Base-by-base conservation (phyloP, 64 coral and sea anemone species). In the Montipora efflorescens region DNA sequence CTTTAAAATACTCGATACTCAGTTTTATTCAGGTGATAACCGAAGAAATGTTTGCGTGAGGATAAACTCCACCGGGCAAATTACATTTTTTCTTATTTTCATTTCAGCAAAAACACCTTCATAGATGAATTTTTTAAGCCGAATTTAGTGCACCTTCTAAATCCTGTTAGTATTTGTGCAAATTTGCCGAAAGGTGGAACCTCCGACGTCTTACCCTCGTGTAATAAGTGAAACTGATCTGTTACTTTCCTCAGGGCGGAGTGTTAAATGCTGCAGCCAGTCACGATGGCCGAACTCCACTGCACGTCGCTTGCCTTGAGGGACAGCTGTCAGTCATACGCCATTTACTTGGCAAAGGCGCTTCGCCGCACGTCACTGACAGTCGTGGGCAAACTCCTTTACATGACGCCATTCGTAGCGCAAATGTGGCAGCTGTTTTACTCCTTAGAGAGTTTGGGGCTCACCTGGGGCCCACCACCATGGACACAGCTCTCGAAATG, bases 211-310 rank as follows among this genome's bases (percentile, higher is more conserved):
- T 36, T 36, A 36, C 36, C 36, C 0, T 36, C 36, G 36, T 36
- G 36, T 36, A 36, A 36, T 36, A 36, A 36, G 36, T 36, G 4
- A 78, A 5, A 5, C 46, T n/a, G 8, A 6, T 2, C 47, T 78
- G 8, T 77, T 21, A 48, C 0, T 74, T 45, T 45, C 47, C 48
- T 28, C 74, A 95, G 93, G 93, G 93, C 10, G 84, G 96, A 11
- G 83, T 87, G 67, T 87, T 93, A 62, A 89, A 87, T 19, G 51
- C 74, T 23, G 92, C 96, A 16, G 94, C 92, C 15, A 90, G 87
- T 51, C 93, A 97, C 53, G 95, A 97, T 91, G 95, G 95, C 4
- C 95, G 95, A 8, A 97, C 95, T 8, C 95, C 95, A 12, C 89
- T 97, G 1, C 95, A 97, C 22, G 87, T 97, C 6, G 95, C 95